Base-by-base conservation (phyloP, 1,140 invertebrate genomes). In the Drosophila sulfurigaster region DNA sequence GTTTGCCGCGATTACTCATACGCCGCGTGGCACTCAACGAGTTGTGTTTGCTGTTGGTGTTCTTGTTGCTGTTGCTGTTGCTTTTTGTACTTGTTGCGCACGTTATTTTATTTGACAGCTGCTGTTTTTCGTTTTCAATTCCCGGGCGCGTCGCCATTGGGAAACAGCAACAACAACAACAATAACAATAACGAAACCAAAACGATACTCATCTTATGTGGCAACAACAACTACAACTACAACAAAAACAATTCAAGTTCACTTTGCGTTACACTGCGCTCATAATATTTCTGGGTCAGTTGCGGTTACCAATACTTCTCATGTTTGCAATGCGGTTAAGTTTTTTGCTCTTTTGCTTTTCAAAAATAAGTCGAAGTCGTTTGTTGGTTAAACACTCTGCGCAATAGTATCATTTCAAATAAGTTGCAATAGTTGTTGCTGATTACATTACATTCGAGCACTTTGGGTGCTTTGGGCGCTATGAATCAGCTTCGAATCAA, bases 1-100 rank as follows among this genome's bases (percentile, higher is more conserved):
- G 51, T 51, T 71, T 69, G 79, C 59, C 63, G 65, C 54, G 79
- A 78, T 82, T 82, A 82, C 79, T 82, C 79, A 82, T 82, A 82
- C 79, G 79, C 79, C 77, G 70, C 67, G 79, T 66, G 79, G 75
- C 70, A 63, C 69, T 63, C 57, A 38, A 38, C 46, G 73, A 57
- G 62, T 63, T 67, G 67, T 51, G 57, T 71, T 35, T 57, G 28
- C 46, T 52, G 52, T 13, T 10, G 32, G 20, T 25, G 32, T 1
- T 57, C 35, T 38, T 69, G 35, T 52, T 41, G 38, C 43, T 48
- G 15, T 49, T 32, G 32, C 32, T 32, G 32, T 32, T 8, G 32
- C 20, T 25, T 38, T 25, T 66, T 66, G 43, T 51, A 73, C 70
- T 73, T 73, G 70, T 73, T 73, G 70, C 70, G 32, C 69, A 65